Conservation (phyloP, 1,140 invertebrate genomes). For the Rhizoglyphus robini region DNA sequence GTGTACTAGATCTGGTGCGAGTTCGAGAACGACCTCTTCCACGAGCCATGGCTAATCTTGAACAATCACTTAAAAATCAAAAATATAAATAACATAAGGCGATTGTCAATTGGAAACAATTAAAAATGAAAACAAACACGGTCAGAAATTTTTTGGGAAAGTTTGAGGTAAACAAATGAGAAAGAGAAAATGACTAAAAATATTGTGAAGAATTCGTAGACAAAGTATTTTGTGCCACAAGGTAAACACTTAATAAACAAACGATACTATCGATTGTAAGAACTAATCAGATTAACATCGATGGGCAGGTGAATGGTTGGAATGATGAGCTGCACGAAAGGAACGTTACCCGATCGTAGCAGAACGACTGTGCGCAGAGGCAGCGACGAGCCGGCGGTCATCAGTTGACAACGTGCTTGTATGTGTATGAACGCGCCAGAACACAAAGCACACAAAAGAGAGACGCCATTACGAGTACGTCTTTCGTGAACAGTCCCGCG, state of each 20-base stretch:
- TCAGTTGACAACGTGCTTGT: not conserved
- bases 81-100: not conserved
- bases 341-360: too few relatives aligned
- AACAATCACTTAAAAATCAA: not conserved
- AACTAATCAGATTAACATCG: not conserved
- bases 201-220: too few relatives aligned
- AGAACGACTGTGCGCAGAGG: not conserved
- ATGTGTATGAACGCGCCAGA: not conserved
- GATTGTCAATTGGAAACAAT: not conserved
- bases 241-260: too few relatives aligned
- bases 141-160: too few relatives aligned
- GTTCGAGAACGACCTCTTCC: not conserved
- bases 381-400: too few relatives aligned
- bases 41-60: not conserved
- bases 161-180: too few relatives aligned
- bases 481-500: not conserved
- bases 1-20: not conserved
- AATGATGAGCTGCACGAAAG: not conserved
- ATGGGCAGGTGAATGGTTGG: not conserved
- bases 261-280: not conserved
- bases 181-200: too few relatives aligned
- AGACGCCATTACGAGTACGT: not conserved
- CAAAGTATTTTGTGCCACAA: too few relatives aligned
- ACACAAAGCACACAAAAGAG: not conserved
- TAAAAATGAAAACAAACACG: too few relatives aligned